Percentiles rank a stretch among this genome's conserved stretches.
Evolutionary conservation across 2,888 invertebrate species (phyloP).

Genomic region (Brachyptera putata): DNA sequence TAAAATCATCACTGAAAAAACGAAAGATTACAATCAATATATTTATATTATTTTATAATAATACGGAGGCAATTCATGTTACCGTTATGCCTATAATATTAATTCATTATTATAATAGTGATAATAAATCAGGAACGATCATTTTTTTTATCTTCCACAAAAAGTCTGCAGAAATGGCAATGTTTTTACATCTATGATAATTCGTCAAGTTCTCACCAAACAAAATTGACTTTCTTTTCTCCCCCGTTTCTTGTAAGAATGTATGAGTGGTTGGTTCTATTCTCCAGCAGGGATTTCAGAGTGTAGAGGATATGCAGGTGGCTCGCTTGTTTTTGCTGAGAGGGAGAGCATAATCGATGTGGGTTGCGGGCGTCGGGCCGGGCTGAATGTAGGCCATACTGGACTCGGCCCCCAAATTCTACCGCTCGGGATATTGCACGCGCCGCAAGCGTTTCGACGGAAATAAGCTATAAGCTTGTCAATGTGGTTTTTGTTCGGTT

Average conservation of each 20-base stretch:
- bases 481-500: no score
- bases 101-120: slow-evolving; percentile 4
- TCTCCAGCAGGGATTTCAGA: background rate
- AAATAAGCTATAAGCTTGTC: no score
- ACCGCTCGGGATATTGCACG: background rate
- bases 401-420: background rate
- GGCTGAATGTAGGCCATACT: background rate
- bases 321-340: background rate
- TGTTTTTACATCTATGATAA: no score
- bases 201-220: no score
- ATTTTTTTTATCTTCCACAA: background rate
- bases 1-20: background rate
- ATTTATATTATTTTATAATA: slow-evolving; percentile 3
- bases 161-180: slow-evolving; percentile 4
- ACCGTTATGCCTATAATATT: background rate
- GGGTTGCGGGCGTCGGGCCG: background rate
- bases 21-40: slow-evolving; percentile 6
- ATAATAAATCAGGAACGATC: slow-evolving; percentile 7
- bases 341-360: background rate
- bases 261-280: background rate
- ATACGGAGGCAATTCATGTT: slow-evolving; percentile 2
- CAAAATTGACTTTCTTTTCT: no score
- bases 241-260: background rate
- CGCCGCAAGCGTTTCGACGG: background rate
- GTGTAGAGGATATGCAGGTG: background rate